phyloP scores from a whole-genome alignment of 2,797 vertebrate species.

The Gallinago nigripennis region DNA sequence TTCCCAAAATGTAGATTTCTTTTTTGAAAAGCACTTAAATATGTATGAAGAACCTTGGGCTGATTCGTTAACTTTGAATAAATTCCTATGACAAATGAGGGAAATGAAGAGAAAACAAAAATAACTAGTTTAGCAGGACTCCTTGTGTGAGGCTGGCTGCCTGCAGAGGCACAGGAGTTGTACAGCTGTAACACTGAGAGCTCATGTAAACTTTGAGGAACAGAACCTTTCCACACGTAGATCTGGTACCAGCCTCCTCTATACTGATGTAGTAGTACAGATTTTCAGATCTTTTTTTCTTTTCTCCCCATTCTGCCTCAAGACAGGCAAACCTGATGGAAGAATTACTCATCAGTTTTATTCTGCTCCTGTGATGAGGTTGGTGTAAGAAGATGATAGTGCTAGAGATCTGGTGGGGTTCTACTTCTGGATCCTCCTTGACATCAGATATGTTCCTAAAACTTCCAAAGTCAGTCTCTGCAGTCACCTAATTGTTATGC shows the following conservation, averaged over 20 bases:
- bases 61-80: conserved; percentile 44
- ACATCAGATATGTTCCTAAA: background rate
- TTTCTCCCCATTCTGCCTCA: background rate
- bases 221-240: background rate
- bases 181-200: background rate
- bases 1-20: conserved; percentile 5
- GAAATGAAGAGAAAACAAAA: conserved; percentile 11
- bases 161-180: background rate
- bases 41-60: conserved; percentile 21
- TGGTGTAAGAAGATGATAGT: background rate
- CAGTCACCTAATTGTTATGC: background rate
- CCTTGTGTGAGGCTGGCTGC: background rate
- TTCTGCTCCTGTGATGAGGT: background rate
- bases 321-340: background rate
- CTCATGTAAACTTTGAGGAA: background rate
- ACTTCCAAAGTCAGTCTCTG: background rate
- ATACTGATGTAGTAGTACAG: background rate
- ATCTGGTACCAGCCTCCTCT: background rate
- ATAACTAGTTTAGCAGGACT: background rate
- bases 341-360: background rate
- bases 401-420: background rate
- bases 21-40: conserved; percentile 5
- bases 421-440: background rate
- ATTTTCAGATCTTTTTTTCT: background rate
- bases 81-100: conserved; percentile 5